Evolutionary conservation across 1,140 invertebrate genomes (phyloP).

Genomic region (Caenorhabditis latens): DNA sequence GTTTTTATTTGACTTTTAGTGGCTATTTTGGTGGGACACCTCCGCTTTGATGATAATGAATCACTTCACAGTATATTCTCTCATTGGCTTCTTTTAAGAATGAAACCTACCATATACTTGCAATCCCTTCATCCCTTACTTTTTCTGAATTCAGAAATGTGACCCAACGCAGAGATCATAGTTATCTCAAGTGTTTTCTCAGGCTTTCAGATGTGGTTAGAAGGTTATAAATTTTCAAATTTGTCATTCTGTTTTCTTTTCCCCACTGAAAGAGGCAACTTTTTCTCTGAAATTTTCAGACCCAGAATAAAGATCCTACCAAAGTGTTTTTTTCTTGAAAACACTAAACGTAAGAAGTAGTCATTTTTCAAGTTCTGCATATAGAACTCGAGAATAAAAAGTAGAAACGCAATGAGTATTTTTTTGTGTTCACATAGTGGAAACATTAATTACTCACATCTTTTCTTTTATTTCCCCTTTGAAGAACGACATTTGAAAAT

Average conservation of each 20-base stretch:
- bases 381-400: neutral
- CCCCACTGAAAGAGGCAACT: neutral
- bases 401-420: neutral
- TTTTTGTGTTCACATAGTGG: neutral
- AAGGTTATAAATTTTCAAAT: neutral
- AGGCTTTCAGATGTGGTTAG: neutral
- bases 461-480: neutral
- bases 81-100: neutral
- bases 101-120: neutral
- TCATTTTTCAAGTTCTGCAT: slow-evolving; percentile 37
- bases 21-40: no score
- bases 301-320: neutral
- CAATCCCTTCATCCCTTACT: no score
- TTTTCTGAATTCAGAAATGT: no score
- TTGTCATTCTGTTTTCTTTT: slow-evolving; percentile 2
- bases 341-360: slow-evolving; percentile 2
- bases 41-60: no score
- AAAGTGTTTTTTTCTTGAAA: neutral
- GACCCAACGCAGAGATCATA: neutral
- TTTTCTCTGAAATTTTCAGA: slow-evolving; percentile 10
- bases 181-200: neutral
- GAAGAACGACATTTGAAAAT: neutral
- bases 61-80: no score
- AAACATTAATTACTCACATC: slow-evolving; percentile 4
- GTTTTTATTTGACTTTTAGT: no score